These are phyloP conservation scores for Syrmaticus mikado DNA, from an alignment of 2,113 vertebrate species.

Conservation along the genomic window DNA sequence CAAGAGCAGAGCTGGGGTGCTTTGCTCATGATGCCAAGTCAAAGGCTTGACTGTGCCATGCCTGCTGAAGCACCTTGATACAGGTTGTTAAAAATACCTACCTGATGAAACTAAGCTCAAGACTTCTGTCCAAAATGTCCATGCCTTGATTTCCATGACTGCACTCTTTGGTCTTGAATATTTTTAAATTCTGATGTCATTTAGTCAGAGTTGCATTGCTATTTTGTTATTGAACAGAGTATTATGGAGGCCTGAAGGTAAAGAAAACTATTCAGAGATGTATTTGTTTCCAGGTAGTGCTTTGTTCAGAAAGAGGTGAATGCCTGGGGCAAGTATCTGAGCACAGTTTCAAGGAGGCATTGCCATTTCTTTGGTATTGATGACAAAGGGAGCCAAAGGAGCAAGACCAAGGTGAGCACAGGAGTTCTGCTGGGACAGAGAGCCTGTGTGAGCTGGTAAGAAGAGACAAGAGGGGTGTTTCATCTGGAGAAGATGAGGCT, in stretches of 20 bases:
- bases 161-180: neutral
- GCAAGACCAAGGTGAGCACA: neutral
- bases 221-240: neutral
- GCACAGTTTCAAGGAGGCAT: fast-evolving
- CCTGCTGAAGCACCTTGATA: neutral
- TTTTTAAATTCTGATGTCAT: neutral
- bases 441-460: neutral
- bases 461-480: neutral
- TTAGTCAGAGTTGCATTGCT: neutral
- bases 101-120: neutral
- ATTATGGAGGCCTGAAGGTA: neutral
- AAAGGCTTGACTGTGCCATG: neutral
- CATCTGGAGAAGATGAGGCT: no score
- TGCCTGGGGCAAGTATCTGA: neutral
- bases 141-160: neutral
- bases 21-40: neutral
- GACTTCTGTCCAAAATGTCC: neutral
- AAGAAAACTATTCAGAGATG: neutral
- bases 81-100: neutral
- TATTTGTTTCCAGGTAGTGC: neutral
- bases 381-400: neutral
- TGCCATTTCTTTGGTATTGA: neutral
- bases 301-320: neutral
- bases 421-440: neutral
- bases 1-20: neutral